Base-by-base conservation (phyloP, 2,113 vertebrate genomes). In the Takifugu flavidus region DNA sequence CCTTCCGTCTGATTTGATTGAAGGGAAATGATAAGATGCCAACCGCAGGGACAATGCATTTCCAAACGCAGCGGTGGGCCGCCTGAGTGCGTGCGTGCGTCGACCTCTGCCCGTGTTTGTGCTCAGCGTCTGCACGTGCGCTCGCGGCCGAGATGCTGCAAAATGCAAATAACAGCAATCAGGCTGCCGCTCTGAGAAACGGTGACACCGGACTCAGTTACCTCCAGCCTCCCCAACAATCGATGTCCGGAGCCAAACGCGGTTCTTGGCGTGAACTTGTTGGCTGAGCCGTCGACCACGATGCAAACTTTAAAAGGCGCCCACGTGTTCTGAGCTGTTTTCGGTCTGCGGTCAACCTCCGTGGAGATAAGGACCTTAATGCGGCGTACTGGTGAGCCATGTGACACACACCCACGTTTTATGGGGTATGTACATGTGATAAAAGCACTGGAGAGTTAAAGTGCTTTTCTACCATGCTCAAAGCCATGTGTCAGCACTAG, bases 1-100 rank as follows among this genome's bases (percentile, higher is more conserved):
- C 87, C 90, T 91, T 56, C 66, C 43, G 92, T 91, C n/a, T 49
- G n/a, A 2, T 20, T 94, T 93, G 91, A 70, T 92, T 93, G 93
- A 69, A 91, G 92, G 90, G 90, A 79, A 72, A 75, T 64, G 54
- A 65, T 56, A 67, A 46, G 56, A 70, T 55, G 43, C 25, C 53
- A 62, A 53, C 59, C 55, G 59, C 52, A 52, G 53, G 27, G 29
- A 73, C 25, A 49, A 51, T 54, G 26, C 51, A 51, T 60, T 47
- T 72, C 42, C n/a, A 60, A 49, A 45, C 46, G 39, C 46, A 42
- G 27, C 26, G 62, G 52, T 44, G 2, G 47, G 15, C 42, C 64
- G 34, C 20, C 52, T 56, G 42, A 20, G 51, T 50, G 27, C 10
- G 5, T 34, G 45, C 26, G 15, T 15, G 42, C 13, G 13, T 31